Evolutionary conservation across 1,140 invertebrate species (phyloP).

Genomic region (Solen grandis): DNA sequence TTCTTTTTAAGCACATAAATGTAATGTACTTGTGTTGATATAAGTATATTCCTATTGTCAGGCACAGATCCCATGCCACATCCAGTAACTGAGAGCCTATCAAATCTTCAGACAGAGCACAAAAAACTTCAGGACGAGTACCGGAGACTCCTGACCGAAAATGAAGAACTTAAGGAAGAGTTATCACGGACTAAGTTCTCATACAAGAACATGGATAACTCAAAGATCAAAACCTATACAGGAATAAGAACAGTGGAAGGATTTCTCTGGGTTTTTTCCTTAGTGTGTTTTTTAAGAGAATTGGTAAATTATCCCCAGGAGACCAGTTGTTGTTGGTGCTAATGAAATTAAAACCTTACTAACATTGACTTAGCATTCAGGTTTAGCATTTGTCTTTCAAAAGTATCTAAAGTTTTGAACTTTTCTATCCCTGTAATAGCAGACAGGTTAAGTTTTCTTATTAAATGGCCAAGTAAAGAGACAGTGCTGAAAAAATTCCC

Average conservation of each 20-base stretch:
- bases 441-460: background rate
- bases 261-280: background rate
- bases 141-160: background rate
- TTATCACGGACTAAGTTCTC: constrained; percentile 5
- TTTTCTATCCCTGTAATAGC: background rate
- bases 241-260: too few relatives aligned
- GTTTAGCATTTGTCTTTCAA: background rate
- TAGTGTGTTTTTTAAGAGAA: background rate
- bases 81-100: too few relatives aligned
- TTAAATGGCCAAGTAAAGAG: too few relatives aligned
- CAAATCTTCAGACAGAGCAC: background rate
- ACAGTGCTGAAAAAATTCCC: constrained; percentile 3
- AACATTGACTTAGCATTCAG: background rate
- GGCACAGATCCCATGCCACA: too few relatives aligned
- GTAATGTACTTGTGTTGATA: too few relatives aligned
- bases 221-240: too few relatives aligned
- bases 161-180: too few relatives aligned
- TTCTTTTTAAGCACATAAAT: too few relatives aligned
- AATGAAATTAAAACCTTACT: background rate
- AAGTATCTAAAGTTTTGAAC: too few relatives aligned
- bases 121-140: background rate
- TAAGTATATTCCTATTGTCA: too few relatives aligned
- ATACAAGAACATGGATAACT: background rate
- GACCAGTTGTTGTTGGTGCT: too few relatives aligned
- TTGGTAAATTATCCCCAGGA: too few relatives aligned